These are phyloP conservation scores for Molothrus ater DNA, from an alignment of 2,797 vertebrate genomes.

Conservation along the genomic window DNA sequence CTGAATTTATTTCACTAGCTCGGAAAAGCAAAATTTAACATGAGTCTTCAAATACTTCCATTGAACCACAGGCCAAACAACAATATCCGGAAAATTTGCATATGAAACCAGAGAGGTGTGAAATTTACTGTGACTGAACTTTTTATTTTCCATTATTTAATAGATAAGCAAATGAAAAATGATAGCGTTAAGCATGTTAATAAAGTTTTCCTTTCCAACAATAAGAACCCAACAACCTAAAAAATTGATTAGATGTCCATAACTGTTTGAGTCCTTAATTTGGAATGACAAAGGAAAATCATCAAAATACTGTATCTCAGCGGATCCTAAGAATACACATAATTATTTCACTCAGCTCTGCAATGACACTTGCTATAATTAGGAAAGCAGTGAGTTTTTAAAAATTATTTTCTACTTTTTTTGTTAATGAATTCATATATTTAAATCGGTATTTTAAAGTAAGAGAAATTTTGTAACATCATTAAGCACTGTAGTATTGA, in stretches of 20 bases:
- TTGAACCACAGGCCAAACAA: background rate
- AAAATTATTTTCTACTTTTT: background rate
- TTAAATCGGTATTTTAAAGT: background rate
- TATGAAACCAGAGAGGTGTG: background rate
- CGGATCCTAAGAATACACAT: background rate
- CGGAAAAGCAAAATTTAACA: background rate
- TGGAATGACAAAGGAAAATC: background rate
- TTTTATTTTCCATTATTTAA: background rate
- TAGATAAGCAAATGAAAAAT: background rate
- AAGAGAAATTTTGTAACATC: background rate
- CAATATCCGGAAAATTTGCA: background rate
- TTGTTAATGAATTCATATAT: background rate
- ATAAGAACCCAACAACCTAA: background rate
- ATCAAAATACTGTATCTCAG: background rate
- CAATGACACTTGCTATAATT: background rate
- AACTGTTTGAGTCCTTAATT: background rate
- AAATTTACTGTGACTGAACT: background rate
- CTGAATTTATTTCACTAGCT: constrained; percentile 14
- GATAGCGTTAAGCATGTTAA: background rate
- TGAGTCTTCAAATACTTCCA: background rate
- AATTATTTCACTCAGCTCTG: background rate
- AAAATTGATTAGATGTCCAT: background rate
- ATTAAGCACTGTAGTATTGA: background rate
- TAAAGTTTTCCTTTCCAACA: background rate
- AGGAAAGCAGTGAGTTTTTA: background rate